A percentile compares a stretch with the other conserved stretches of the same genome.
phyloP scores from a whole-genome alignment of 2,113 vertebrate genomes.

The Amblyopsis rosae region DNA sequence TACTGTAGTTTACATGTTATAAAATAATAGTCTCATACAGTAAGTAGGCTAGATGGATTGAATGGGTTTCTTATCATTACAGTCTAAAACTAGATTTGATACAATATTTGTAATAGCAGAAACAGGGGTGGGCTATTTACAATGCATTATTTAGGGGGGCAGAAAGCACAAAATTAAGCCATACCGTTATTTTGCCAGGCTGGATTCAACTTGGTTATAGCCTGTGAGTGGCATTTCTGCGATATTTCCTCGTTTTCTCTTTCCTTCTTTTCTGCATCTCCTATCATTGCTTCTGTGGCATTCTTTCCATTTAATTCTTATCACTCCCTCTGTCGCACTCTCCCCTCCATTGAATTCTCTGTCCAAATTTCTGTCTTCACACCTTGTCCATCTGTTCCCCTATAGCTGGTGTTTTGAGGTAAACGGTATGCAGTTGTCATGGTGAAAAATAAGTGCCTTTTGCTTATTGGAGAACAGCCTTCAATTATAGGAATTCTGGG shows the following conservation, averaged over 20 bases:
- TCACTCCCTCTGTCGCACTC: constrained; percentile 28
- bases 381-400: constrained; percentile 42
- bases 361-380: background rate
- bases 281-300: constrained; percentile 57
- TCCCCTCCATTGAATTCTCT: constrained; percentile 2
- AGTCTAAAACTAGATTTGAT: constrained; percentile 10
- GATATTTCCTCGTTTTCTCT: constrained; percentile 44
- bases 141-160: constrained; percentile 27
- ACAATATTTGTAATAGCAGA: background rate
- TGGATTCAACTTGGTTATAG: constrained; percentile 50
- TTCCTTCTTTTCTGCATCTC: constrained; percentile 24
- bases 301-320: constrained; percentile 26
- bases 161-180: constrained; percentile 60
- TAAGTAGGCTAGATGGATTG: too few relatives aligned
- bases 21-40: too few relatives aligned
- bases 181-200: constrained; percentile 46
- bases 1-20: constrained; percentile 1
- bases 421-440: constrained; percentile 73
- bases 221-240: constrained; percentile 57
- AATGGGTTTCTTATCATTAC: background rate
- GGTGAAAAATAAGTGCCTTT: constrained; percentile 71
- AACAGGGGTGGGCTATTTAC: constrained; percentile 1
- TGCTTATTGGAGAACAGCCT: constrained; percentile 71
- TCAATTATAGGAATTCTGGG: constrained; percentile 79
- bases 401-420: constrained; percentile 69